phyloP scores from a whole-genome alignment of 2,797 vertebrate genomes.

The Oryzias sinensis region DNA sequence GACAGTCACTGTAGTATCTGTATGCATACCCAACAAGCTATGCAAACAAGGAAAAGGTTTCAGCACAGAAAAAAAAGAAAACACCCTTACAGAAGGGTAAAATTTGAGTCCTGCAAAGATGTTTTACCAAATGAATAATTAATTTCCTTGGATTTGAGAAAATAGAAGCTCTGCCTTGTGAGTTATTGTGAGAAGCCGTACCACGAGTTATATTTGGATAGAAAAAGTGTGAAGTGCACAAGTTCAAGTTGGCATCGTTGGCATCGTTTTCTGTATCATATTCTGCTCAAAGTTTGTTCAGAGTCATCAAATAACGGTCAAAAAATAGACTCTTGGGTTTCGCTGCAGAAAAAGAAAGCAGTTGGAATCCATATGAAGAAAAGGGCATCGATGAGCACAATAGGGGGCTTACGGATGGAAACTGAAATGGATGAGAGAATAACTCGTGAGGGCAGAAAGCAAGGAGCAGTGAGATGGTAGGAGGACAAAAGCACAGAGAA shows the following conservation, averaged over 20 bases:
- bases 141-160: too few relatives aligned
- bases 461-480: constrained; percentile 21
- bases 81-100: constrained; percentile 1
- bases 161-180: too few relatives aligned
- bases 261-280: neutral
- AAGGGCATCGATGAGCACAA: constrained; percentile 26
- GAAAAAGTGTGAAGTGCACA: too few relatives aligned
- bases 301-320: neutral
- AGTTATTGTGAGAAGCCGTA: too few relatives aligned
- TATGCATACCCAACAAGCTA: too few relatives aligned
- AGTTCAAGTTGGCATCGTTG: neutral
- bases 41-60: too few relatives aligned
- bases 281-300: neutral
- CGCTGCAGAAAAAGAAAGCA: neutral
- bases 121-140: too few relatives aligned
- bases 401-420: constrained; percentile 40
- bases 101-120: too few relatives aligned
- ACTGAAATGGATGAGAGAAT: constrained; percentile 66
- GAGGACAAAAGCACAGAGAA: constrained; percentile 33
- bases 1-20: constrained; percentile 23
- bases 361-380: constrained; percentile 14
- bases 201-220: too few relatives aligned
- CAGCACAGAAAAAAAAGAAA: neutral
- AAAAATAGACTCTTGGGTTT: neutral
- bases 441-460: constrained; percentile 56